Conservation (phyloP, 64 coral and sea anemone species). For the Pocillopora verrucosa region DNA sequence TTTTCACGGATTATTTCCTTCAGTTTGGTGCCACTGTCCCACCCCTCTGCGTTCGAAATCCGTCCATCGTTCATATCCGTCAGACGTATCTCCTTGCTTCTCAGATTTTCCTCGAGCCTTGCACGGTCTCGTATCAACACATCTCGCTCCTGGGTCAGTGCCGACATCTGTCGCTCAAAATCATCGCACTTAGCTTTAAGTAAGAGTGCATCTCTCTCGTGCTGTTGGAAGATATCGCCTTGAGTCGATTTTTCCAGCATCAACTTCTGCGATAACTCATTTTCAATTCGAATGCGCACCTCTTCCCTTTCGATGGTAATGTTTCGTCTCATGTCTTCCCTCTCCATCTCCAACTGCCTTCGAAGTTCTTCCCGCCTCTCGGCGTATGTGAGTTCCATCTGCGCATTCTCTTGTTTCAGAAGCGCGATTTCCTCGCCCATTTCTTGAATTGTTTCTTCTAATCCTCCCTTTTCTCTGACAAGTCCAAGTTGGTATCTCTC, state of each 20-base stretch:
- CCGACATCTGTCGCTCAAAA: slow-evolving; percentile 45
- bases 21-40: slow-evolving; percentile 13
- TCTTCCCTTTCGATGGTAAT: slow-evolving; percentile 57
- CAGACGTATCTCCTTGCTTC: slow-evolving; percentile 55
- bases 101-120: slow-evolving; percentile 63
- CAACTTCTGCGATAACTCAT: slow-evolving; percentile 78
- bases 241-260: slow-evolving; percentile 57
- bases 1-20: slow-evolving; percentile 68
- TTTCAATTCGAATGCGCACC: slow-evolving; percentile 60
- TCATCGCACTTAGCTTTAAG: slow-evolving; percentile 67
- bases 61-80: background rate
- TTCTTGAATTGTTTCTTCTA: slow-evolving; percentile 74
- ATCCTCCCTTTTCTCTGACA: slow-evolving; percentile 48
- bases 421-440: slow-evolving; percentile 70
- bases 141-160: slow-evolving; percentile 66
- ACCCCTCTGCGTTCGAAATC: background rate
- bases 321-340: slow-evolving; percentile 63
- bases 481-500: slow-evolving; percentile 76
- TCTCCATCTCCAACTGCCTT: slow-evolving; percentile 74
- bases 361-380: slow-evolving; percentile 73
- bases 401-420: slow-evolving; percentile 73
- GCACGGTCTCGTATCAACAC: slow-evolving; percentile 63
- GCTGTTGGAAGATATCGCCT: slow-evolving; percentile 52
- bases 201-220: slow-evolving; percentile 53
- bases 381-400: slow-evolving; percentile 66